Evolutionary conservation across 2,888 invertebrate species (phyloP), one percentile per base, ranked within the genome.

Genomic region (Eupsilia transversa): DNA sequence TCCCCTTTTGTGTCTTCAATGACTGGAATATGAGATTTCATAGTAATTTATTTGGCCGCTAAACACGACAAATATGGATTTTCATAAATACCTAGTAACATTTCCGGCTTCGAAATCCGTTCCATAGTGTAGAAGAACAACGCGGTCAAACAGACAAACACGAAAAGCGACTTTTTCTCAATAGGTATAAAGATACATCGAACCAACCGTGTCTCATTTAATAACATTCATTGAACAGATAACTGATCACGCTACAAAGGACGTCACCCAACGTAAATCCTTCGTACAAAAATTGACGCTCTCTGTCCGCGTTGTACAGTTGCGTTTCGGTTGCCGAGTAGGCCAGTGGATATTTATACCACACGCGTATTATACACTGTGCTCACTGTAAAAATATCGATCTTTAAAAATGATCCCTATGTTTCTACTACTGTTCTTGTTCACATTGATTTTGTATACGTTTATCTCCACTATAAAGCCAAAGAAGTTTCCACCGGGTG

Each of bases 401-500:
- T 81, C 76, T 74, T 74, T 80, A 52, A 84, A 82, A 79, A 89
- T 89, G 89, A 82, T 89, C 72, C 67, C 72, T 41, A 70, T 63
- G 64, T 71, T 85, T 30, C 61, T 88, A 57, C 69, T 86, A 63
- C 66, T 89, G 74, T 74, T 83, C 67, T 65, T 88, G 52, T 75
- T 90, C 46, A 77, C 86, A 35, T 85, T 87, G 38, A 74, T 84
- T 66, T 80, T 84, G 27, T 88, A 83, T 63, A 76, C 67, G 54
- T 80, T 82, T 65, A 20, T 84, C 46, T 86, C 87, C 60, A 91
- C 92, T 38, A 88, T 89, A 41, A 96, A 95, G 85, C 97, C 97
- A 0, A 92, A 89, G 79, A 93, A 94, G 69, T 97, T 93, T 89
- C 97, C 97, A 4, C 97, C 97, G 87, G 97, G 97, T 97, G 92